Conservation (phyloP, 2,888 invertebrate species). For the Caenorhabditis plicata region DNA sequence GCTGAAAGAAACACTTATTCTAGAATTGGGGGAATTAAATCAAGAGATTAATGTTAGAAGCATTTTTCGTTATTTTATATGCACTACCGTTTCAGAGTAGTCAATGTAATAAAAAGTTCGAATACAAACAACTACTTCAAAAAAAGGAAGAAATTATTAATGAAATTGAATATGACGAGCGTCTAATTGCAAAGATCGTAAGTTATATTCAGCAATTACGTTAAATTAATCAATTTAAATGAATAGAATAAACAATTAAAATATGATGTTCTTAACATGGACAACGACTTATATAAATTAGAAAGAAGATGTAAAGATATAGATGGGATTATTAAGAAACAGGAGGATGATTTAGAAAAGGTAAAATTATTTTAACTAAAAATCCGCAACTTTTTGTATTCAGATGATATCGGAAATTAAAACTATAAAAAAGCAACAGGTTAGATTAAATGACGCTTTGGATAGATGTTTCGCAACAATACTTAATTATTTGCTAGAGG, state of each 20-base stretch:
- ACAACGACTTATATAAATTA: conserved; percentile 1
- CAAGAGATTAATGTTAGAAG: neutral
- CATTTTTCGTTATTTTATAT: no score
- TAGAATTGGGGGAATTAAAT: neutral
- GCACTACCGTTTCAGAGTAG: no score
- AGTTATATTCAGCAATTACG: neutral
- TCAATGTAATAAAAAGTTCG: conserved; percentile 7
- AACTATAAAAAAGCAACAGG: conserved; percentile 8
- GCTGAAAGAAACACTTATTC: neutral
- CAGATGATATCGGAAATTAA: conserved; percentile 13
- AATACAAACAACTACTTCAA: neutral
- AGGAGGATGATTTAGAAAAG: conserved; percentile 7
- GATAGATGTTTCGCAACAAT: conserved; percentile 22
- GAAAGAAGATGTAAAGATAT: conserved; percentile 18
- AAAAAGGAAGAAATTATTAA: conserved; percentile 3
- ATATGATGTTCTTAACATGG: neutral
- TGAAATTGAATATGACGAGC: neutral
- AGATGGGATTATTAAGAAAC: conserved; percentile 21
- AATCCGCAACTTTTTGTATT: neutral
- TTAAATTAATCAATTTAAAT: no score
- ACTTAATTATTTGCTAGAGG: conserved; percentile 18
- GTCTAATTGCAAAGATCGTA: conserved; percentile 8
- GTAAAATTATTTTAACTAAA: neutral
- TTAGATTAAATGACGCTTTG: conserved; percentile 18
- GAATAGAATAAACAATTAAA: no score